Conservation (phyloP, 2,888 invertebrate species). For the Oxytorus armatus region DNA sequence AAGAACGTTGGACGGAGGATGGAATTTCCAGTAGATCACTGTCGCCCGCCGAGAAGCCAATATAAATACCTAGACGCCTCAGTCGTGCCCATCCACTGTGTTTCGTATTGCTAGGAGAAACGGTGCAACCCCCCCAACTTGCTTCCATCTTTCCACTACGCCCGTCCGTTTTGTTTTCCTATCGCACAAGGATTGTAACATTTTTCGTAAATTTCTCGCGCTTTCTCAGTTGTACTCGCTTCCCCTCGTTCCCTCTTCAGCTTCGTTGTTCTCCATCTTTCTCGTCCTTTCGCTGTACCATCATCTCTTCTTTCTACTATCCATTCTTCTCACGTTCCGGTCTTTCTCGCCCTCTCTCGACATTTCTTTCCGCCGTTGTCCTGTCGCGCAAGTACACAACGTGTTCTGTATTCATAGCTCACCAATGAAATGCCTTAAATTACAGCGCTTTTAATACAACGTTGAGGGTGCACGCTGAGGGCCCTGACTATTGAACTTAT, state of each 20-base stretch:
- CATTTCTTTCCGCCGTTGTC: slow-evolving; percentile 35
- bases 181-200: slow-evolving; percentile 54
- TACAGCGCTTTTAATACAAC: slow-evolving; percentile 19
- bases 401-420: slow-evolving; percentile 34
- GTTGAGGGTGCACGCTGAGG: background rate
- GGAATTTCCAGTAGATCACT: slow-evolving; percentile 83
- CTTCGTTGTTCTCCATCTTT: slow-evolving; percentile 29
- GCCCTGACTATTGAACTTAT: background rate
- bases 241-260: slow-evolving; percentile 11
- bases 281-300: slow-evolving; percentile 17
- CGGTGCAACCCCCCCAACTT: slow-evolving; percentile 48
- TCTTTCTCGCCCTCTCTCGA: slow-evolving; percentile 33
- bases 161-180: slow-evolving; percentile 57
- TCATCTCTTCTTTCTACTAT: slow-evolving; percentile 33
- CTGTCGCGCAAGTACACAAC: slow-evolving; percentile 3
- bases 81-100: slow-evolving; percentile 67
- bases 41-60: slow-evolving; percentile 83
- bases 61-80: slow-evolving; percentile 83
- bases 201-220: slow-evolving; percentile 56
- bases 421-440: slow-evolving; percentile 2
- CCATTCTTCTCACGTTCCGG: slow-evolving; percentile 58
- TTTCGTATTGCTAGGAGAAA: slow-evolving; percentile 70
- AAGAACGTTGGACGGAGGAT: slow-evolving; percentile 72
- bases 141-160: slow-evolving; percentile 50
- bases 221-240: too few species aligned